phyloP scores from a whole-genome alignment of 2,888 invertebrate genomes.

The Sesamia inferens region DNA sequence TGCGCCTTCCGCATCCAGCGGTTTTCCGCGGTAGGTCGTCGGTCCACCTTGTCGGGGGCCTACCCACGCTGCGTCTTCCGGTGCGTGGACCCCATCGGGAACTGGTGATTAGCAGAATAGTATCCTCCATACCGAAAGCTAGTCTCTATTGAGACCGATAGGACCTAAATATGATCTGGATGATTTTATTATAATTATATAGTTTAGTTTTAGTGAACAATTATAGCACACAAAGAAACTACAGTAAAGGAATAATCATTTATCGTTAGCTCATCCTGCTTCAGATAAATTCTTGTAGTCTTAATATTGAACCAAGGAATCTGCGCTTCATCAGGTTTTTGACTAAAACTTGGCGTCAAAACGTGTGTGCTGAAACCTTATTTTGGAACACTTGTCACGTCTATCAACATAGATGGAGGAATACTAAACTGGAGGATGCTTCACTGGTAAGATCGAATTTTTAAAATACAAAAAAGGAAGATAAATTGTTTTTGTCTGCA shows the following conservation, averaged over 20 bases:
- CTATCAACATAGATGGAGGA: constrained; percentile 31
- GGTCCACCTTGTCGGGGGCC: too few relatives aligned
- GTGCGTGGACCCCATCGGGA: too few relatives aligned
- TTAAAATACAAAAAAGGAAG: neutral
- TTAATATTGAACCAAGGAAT: constrained; percentile 19
- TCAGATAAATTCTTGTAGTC: neutral
- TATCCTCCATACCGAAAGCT: too few relatives aligned
- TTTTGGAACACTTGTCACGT: constrained; percentile 38
- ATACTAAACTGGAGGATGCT: constrained; percentile 36
- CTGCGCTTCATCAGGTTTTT: constrained; percentile 13
- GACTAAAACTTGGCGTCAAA: constrained; percentile 35
- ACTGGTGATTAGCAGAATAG: too few relatives aligned
- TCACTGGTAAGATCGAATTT: constrained; percentile 6
- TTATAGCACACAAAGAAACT: too few relatives aligned
- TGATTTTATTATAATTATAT: too few relatives aligned
- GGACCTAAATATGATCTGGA: too few relatives aligned
- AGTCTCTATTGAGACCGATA: too few relatives aligned
- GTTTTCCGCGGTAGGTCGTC: too few relatives aligned
- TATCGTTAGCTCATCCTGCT: neutral
- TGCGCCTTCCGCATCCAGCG: too few relatives aligned
- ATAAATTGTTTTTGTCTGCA: neutral
- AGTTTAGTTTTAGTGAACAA: too few relatives aligned
- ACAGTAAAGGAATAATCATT: neutral
- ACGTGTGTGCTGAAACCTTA: constrained; percentile 6
- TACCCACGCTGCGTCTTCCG: too few relatives aligned